Evolutionary conservation across 2,797 vertebrate genomes (phyloP).

Genomic region (Heterohyrax brucei): DNA sequence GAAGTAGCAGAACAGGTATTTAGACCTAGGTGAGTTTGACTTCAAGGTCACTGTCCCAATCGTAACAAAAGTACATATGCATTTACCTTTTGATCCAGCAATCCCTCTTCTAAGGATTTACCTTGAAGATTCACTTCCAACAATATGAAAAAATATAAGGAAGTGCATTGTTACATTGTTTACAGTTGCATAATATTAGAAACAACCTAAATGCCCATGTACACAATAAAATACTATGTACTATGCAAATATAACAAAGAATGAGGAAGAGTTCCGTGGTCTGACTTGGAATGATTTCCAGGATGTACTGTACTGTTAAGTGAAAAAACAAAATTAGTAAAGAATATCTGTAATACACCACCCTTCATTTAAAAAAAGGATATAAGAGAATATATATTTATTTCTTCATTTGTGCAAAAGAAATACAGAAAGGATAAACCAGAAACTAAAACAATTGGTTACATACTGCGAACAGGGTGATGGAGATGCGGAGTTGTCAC

Average conservation of each 20-base stretch:
- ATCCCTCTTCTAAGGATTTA: not conserved
- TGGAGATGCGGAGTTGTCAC: too few relatives aligned
- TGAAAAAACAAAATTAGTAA: not conserved
- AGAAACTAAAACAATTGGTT: not conserved
- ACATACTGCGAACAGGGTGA: not conserved
- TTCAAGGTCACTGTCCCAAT: not conserved
- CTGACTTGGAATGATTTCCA: not conserved
- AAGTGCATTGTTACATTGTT: not conserved
- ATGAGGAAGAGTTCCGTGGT: not conserved
- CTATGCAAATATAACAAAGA: not conserved
- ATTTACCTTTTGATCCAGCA: not conserved
- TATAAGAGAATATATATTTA: not conserved
- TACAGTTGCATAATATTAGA: not conserved
- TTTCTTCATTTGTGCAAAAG: not conserved
- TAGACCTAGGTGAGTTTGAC: not conserved
- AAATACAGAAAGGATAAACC: not conserved
- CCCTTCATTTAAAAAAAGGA: not conserved
- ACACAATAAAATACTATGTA: not conserved
- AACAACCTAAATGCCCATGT: not conserved
- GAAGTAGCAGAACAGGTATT: not conserved
- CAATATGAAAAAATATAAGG: not conserved
- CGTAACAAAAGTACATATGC: not conserved
- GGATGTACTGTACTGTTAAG: not conserved
- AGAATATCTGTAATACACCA: not conserved
- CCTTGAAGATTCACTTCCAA: not conserved